Conservation (phyloP, 2,888 invertebrate species). For the Eurois occulta region DNA sequence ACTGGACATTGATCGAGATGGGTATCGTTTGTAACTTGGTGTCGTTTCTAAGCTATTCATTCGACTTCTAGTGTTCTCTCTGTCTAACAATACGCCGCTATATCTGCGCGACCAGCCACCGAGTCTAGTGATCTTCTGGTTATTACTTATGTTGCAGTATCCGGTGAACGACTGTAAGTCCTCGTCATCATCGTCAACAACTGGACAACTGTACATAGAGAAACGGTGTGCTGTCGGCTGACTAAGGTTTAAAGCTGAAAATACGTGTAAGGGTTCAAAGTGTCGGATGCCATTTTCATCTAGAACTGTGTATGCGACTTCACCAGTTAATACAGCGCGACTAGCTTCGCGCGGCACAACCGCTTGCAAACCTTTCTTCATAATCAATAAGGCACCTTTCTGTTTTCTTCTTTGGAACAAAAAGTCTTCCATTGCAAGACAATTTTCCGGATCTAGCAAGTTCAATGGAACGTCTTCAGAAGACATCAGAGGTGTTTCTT, state of each 20-base stretch:
- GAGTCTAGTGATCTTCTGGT: conserved; percentile 85
- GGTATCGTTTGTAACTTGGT: conserved; percentile 90
- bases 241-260: conserved; percentile 92
- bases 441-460: conserved; percentile 92
- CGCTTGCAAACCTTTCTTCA: conserved; percentile 93
- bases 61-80: conserved; percentile 85
- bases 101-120: conserved; percentile 87
- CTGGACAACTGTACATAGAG: conserved; percentile 92
- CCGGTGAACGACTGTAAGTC: conserved; percentile 86
- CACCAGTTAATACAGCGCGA: conserved; percentile 93
- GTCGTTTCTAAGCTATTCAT: conserved; percentile 89
- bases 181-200: conserved; percentile 89
- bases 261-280: conserved; percentile 94
- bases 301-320: conserved; percentile 94
- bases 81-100: conserved; percentile 83
- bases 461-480: conserved; percentile 93
- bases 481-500: conserved; percentile 90
- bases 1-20: conserved; percentile 85
- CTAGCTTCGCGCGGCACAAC: conserved; percentile 94
- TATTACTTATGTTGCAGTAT: conserved; percentile 87
- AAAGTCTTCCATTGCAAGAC: conserved; percentile 94
- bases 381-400: conserved; percentile 92
- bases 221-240: conserved; percentile 92
- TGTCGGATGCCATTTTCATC: conserved; percentile 94
- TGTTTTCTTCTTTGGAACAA: conserved; percentile 91